Evolutionary conservation across 2,888 invertebrate genomes (phyloP), one percentile per base, ranked within the genome.

Genomic region (Eupithecia exiguata): DNA sequence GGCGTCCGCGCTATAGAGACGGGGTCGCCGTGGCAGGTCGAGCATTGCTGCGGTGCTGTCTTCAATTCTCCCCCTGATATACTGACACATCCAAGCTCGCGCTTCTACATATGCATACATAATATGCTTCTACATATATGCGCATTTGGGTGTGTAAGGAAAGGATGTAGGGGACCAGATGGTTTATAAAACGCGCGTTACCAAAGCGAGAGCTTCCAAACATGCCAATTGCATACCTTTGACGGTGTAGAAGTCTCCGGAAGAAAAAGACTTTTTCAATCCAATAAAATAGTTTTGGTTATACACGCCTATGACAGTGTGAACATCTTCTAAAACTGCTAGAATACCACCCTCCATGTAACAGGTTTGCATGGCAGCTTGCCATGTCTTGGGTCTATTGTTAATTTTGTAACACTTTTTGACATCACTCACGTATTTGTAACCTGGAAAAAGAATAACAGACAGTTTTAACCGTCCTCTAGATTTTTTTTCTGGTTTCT

Each of bases 391-490:
- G 0, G 35, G 74, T n/a, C 75, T 77, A 12, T 74, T 78, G 46
- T 85, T 82, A 1, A 85, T 30, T 74, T 85, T 85, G 68, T 83
- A 85, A 72, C 85, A 86, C 79, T 83, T 85, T 30, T 68, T 80
- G 30, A 61, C 66, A 7, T 63, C 18, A 10, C 78, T 77, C 6
- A 71, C 21, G 43, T 77, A 78, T 76, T 82, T 81, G 61, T 84
- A 84, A 30, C 58, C 84, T 84, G 77, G 25, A 76, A 75, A 30
- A 35, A 65, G 12, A 12, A 65, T n/a, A 63, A 2, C 30, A 5
- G 0, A 21, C n/a, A n/a, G n/a, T 58, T 58, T 21, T 21, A 21
- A 7, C 21, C 21, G 18, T 53, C 10, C 10, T 40, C 14, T 40
- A n/a, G n/a, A n/a, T n/a, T n/a, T n/a, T n/a, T n/a, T n/a, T 18